phyloP scores from a whole-genome alignment of 2,888 invertebrate genomes.

The Sesamia inferens region DNA sequence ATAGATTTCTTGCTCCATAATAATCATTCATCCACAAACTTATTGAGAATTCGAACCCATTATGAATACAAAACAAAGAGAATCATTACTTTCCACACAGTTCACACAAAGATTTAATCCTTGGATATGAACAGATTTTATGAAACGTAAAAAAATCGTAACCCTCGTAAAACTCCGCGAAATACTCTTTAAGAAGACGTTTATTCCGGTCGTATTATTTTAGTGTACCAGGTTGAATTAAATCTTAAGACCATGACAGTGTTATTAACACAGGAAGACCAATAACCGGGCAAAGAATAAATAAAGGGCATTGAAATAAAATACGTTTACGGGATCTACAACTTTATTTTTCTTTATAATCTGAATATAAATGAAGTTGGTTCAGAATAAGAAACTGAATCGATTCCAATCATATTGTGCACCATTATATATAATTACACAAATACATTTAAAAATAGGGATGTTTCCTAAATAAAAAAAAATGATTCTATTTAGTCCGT shows the following conservation, averaged over 20 bases:
- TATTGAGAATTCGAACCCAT: conserved; percentile 51
- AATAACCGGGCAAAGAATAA: background rate
- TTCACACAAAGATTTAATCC: conserved; percentile 46
- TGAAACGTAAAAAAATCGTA: conserved; percentile 45
- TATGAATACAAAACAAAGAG: conserved; percentile 60
- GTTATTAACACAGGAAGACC: background rate
- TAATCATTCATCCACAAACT: conserved; percentile 18
- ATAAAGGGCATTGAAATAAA: no score
- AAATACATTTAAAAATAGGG: no score
- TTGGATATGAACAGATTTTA: conserved; percentile 40
- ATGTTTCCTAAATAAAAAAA: no score
- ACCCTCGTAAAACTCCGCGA: conserved; percentile 40
- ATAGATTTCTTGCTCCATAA: conserved; percentile 25
- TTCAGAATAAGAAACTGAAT: no score
- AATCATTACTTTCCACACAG: conserved; percentile 59
- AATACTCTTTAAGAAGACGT: conserved; percentile 10
- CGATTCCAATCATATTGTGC: no score
- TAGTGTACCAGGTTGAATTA: conserved; percentile 1
- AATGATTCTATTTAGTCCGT: no score
- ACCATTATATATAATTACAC: no score
- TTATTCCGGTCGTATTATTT: conserved; percentile 10
- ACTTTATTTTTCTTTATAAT: no score
- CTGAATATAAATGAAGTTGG: no score
- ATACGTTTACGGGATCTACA: no score
- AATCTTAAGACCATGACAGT: background rate